phyloP scores from a whole-genome alignment of 2,888 invertebrate genomes.

The Dicycla oo region DNA sequence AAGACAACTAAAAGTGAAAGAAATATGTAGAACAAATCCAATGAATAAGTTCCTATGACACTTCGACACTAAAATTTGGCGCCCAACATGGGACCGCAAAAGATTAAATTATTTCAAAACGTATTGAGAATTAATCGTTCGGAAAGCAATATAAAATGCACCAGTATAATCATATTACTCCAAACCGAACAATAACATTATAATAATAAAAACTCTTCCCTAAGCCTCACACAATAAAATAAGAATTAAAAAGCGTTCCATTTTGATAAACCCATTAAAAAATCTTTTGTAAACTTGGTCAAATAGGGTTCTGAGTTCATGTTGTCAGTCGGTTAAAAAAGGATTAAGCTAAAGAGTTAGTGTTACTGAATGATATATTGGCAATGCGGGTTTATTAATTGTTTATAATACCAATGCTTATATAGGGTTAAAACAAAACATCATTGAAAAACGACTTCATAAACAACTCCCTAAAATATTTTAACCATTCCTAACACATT shows the following conservation, averaged over 20 bases:
- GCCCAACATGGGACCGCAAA: constrained; percentile 65
- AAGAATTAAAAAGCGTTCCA: constrained; percentile 61
- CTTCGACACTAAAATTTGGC: constrained; percentile 53
- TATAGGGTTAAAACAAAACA: constrained; percentile 16
- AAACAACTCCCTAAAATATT: neutral
- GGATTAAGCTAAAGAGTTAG: constrained; percentile 43
- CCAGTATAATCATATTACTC: constrained; percentile 58
- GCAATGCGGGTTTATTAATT: constrained; percentile 40
- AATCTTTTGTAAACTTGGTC: constrained; percentile 42
- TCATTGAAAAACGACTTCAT: neutral
- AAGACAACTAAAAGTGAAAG: neutral
- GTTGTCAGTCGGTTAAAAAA: constrained; percentile 56
- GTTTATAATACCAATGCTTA: constrained; percentile 24
- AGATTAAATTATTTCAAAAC: constrained; percentile 36
- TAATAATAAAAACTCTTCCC: constrained; percentile 55
- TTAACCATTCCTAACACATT: too few relatives aligned
- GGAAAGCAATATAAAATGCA: constrained; percentile 65
- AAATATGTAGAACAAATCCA: neutral
- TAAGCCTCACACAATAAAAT: constrained; percentile 57
- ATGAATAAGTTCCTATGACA: neutral
- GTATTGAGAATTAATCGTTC: constrained; percentile 71
- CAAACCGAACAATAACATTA: constrained; percentile 50
- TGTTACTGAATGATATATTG: constrained; percentile 47
- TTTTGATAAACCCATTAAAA: constrained; percentile 61
- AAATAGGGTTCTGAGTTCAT: constrained; percentile 50